These are phyloP conservation scores for Paramormyrops kingsleyae DNA, from an alignment of 2,113 vertebrate genomes.

Conservation along the genomic window DNA sequence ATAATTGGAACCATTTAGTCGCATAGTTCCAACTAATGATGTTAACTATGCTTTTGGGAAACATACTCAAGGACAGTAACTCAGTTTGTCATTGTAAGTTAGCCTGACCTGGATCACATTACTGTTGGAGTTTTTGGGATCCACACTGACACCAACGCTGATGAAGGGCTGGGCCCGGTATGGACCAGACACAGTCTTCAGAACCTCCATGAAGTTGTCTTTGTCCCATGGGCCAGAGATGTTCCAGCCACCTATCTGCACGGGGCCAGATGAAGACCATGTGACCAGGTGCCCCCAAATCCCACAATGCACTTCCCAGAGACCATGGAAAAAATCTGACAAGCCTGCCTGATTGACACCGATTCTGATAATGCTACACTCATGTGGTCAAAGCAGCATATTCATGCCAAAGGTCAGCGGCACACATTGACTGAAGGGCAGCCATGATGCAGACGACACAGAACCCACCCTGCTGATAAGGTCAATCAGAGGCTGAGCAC, in stretches of 20 bases:
- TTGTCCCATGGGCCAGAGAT: constrained; percentile 85
- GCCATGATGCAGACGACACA: too few species aligned
- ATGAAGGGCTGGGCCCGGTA: constrained; percentile 90
- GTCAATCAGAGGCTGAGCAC: constrained; percentile 81
- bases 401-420: neutral
- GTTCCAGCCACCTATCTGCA: constrained; percentile 91
- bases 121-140: constrained; percentile 94
- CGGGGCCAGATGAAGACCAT: neutral
- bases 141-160: constrained; percentile 78
- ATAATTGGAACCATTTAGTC: neutral
- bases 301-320: neutral
- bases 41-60: neutral
- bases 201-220: constrained; percentile 87
- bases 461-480: constrained; percentile 81
- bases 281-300: neutral
- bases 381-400: neutral
- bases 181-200: constrained; percentile 85
- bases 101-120: constrained; percentile 84
- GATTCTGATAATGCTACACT: neutral
- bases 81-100: neutral
- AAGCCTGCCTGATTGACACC: neutral
- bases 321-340: neutral
- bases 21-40: neutral
- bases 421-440: neutral
- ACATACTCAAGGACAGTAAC: neutral